phyloP scores from a whole-genome alignment of 2,113 vertebrate genomes.

The Sigmodon hispidus region DNA sequence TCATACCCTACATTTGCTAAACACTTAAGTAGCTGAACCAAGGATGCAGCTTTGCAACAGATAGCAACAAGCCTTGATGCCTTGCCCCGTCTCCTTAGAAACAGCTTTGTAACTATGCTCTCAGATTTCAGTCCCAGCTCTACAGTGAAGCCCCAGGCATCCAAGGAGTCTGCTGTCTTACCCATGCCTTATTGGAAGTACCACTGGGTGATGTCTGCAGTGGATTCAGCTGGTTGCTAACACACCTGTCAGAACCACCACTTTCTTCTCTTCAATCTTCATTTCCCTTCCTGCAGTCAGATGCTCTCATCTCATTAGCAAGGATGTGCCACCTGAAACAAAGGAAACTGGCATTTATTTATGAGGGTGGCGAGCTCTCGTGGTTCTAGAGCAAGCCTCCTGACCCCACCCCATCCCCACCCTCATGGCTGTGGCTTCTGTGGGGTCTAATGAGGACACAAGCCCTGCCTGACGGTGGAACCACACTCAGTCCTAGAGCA shows the following conservation, averaged over 20 bases:
- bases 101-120: background rate
- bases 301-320: background rate
- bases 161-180: background rate
- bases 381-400: background rate
- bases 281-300: background rate
- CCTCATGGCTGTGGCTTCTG: background rate
- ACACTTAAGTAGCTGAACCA: background rate
- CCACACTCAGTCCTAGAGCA: background rate
- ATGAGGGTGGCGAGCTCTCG: background rate
- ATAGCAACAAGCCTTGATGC: slow-evolving; percentile 5
- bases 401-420: background rate
- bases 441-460: background rate
- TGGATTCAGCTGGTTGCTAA: background rate
- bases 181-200: background rate
- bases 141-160: background rate
- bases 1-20: background rate
- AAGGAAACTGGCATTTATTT: background rate
- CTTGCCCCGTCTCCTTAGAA: slow-evolving; percentile 23
- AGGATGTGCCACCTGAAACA: background rate
- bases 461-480: background rate
- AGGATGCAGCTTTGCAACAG: background rate
- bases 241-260: background rate
- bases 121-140: background rate
- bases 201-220: too few relatives aligned
- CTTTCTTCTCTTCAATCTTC: background rate